Evolutionary conservation across 2,113 vertebrate species (phyloP), one percentile per base, ranked within the genome.

Genomic region (Noturus placidus): DNA sequence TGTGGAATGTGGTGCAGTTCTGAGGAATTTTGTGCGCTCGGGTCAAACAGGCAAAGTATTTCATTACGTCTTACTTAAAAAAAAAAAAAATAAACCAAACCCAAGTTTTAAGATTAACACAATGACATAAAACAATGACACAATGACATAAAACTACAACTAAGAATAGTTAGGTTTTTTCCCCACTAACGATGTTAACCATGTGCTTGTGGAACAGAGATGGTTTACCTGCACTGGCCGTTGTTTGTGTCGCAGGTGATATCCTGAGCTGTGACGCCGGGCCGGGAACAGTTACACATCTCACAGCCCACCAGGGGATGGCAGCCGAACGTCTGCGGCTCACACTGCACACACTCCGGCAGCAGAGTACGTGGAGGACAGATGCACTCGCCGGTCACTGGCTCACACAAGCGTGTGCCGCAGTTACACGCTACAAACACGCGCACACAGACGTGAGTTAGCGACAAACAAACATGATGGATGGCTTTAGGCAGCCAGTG

Each of bases 251-350:
- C 96, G 0, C 98, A 99, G 91, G 90, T 94, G 0, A 93, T 94
- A 27, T 97, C 95, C 0, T 92, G 93, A 1, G 96, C 91, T 79
- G 94, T 85, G 89, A 99, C 91, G 0, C 98, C 98, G 0, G 95
- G 93, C 4, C 90, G 91, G 0, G 98, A 98, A 93, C 98, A 99
- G 94, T 99, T 97, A 88, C 98, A 99, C 67, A 97, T 93, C 94
- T 99, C 98, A 0, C 98, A 99, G 63, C 98, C 98, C 0, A 97
- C 94, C 89, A 99, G 92, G 0, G 98, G 97, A 92, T 99, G 98
- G 94, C 98, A 99, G 91, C 97, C 98, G 0, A 99, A 99, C 1
- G 97, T 96, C 92, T 95, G 97, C 0, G 97, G 97, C 94, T 99
- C 95, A 2, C 98, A 99, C 85, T 94, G 87, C 0, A 94, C 89